Conservation (phyloP, 2,113 vertebrate species). For the Pseudorasbora parva region DNA sequence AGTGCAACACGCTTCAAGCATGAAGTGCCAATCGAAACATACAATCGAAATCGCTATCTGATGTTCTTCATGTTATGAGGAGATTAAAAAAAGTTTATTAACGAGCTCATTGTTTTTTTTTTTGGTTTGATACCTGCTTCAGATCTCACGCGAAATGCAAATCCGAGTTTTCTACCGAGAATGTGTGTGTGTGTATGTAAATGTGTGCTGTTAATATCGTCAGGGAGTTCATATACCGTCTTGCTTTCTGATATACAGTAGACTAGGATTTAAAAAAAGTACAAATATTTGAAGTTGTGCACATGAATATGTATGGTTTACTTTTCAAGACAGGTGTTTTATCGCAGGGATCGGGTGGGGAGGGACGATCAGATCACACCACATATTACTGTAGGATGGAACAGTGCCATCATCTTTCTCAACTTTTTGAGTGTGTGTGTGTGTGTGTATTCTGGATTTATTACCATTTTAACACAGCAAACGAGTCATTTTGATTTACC, state of each 20-base stretch:
- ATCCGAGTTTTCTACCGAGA: conserved; percentile 25
- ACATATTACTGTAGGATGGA: conserved; percentile 47
- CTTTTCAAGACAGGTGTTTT: conserved; percentile 62
- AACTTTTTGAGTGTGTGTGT: conserved; percentile 24
- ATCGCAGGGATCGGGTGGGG: not conserved
- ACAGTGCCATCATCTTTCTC: conserved; percentile 53
- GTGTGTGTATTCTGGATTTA: conserved; percentile 48
- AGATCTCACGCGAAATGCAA: not conserved
- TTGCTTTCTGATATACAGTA: conserved; percentile 66
- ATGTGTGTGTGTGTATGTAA: conserved; percentile 52
- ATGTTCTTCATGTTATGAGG: not conserved
- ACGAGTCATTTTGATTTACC: conserved; percentile 10
- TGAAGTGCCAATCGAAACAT: conserved; percentile 86
- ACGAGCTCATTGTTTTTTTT: conserved; percentile 37
- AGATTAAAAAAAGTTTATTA: conserved; percentile 13
- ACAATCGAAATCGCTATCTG: conserved; percentile 42
- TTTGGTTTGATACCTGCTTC: conserved; percentile 4
- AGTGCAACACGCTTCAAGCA: conserved; percentile 82
- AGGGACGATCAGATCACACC: conserved; percentile 35
- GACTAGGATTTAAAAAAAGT: conserved; percentile 45
- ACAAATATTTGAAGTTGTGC: conserved; percentile 50
- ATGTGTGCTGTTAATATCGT: conserved; percentile 79
- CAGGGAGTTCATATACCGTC: conserved; percentile 71
- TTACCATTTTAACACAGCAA: conserved; percentile 34
- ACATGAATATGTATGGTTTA: conserved; percentile 60